A percentile compares a stretch with the other conserved stretches of the same genome.
phyloP scores from a whole-genome alignment of 2,113 vertebrate species.

The Himantopus leucocephalus region DNA sequence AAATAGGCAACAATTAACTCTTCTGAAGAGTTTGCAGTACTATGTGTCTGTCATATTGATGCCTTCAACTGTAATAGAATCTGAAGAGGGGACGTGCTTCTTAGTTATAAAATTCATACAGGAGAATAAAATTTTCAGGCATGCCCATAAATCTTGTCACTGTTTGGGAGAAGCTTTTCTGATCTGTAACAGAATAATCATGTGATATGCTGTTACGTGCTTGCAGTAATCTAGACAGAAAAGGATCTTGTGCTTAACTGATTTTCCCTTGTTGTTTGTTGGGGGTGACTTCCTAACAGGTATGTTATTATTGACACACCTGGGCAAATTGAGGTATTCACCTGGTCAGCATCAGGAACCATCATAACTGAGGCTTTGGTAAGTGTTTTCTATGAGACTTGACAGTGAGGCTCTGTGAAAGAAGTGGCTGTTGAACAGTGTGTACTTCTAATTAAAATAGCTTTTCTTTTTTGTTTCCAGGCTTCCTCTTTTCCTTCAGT shows the following conservation, averaged over 20 bases:
- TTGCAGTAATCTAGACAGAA: background rate
- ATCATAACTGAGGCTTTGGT: conserved; percentile 97
- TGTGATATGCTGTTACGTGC: background rate
- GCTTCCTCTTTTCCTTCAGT: conserved; percentile 93
- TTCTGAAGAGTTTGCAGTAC: background rate
- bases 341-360: conserved; percentile 97
- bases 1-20: background rate
- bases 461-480: conserved; percentile 63
- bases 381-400: background rate
- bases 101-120: background rate
- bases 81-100: background rate
- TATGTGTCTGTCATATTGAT: background rate
- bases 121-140: background rate
- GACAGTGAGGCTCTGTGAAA: background rate
- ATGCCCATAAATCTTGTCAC: background rate
- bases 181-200: background rate
- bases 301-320: conserved; percentile 96
- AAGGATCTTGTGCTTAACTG: background rate
- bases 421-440: background rate
- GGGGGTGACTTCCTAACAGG: conserved; percentile 65
- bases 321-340: conserved; percentile 97
- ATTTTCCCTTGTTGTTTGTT: background rate
- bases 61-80: background rate
- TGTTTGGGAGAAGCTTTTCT: background rate
- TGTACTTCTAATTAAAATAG: background rate